Evolutionary conservation across 2,113 vertebrate genomes (phyloP).

Genomic region (Chlorodrepanis virens): DNA sequence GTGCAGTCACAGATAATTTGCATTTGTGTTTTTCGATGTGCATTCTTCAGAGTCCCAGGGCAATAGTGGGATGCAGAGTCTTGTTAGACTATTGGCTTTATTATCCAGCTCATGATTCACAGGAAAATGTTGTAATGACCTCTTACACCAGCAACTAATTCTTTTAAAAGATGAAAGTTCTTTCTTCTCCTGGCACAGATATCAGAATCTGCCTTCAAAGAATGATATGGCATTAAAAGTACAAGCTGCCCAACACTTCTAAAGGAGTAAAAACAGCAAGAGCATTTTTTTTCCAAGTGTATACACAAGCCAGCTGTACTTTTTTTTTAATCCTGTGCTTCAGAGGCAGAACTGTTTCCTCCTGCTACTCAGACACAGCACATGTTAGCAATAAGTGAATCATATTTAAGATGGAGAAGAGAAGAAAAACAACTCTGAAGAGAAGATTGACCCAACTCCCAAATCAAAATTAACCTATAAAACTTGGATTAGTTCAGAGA

Average conservation of each 20-base stretch:
- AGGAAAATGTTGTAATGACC: constrained; percentile 54
- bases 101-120: constrained; percentile 44
- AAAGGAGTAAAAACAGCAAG: constrained; percentile 20
- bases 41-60: constrained; percentile 43
- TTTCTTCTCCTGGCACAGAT: constrained; percentile 54
- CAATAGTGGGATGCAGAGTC: constrained; percentile 13
- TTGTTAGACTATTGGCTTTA: constrained; percentile 49
- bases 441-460: neutral
- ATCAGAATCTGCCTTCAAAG: constrained; percentile 50
- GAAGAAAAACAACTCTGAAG: constrained; percentile 39
- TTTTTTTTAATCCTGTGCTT: constrained; percentile 31
- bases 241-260: constrained; percentile 63
- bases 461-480: constrained; percentile 20
- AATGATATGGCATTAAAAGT: constrained; percentile 53
- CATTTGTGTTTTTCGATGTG: neutral
- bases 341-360: constrained; percentile 44
- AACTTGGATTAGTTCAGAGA: neutral
- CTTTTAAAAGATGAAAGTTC: constrained; percentile 55
- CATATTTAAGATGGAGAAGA: constrained; percentile 38
- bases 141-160: constrained; percentile 53
- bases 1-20: constrained; percentile 18
- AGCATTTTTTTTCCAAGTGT: neutral
- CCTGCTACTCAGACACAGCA: constrained; percentile 43
- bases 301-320: constrained; percentile 51
- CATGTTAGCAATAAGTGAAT: constrained; percentile 61